Evolutionary conservation across 2,797 vertebrate species (phyloP).

Genomic region (Crax fasciolata): DNA sequence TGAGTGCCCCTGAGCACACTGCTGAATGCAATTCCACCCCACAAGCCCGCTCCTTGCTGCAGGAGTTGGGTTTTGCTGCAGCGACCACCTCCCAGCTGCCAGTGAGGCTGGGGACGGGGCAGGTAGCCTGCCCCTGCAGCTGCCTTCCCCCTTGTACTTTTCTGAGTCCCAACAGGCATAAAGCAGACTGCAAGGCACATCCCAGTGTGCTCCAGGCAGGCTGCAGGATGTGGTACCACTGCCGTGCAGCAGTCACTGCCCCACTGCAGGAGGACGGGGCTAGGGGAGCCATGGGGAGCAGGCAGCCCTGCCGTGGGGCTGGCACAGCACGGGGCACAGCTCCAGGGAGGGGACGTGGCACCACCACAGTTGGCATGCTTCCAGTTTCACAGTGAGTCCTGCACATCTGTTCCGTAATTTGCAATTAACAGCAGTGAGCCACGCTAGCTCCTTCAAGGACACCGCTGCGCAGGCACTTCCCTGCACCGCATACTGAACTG

Average conservation of each 20-base stretch:
- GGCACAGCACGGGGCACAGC: not conserved
- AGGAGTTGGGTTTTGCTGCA: not conserved
- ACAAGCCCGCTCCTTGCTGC: not conserved
- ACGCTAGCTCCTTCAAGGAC: not conserved
- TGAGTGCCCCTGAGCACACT: not conserved
- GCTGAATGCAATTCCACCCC: not conserved
- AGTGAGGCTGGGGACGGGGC: slow-evolving; percentile 33
- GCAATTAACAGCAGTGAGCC: not conserved
- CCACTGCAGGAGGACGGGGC: too few species aligned
- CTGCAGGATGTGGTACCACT: not conserved
- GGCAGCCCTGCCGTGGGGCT: too few species aligned
- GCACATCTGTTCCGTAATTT: not conserved
- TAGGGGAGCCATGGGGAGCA: too few species aligned
- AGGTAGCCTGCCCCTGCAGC: slow-evolving; percentile 38
- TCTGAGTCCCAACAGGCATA: not conserved
- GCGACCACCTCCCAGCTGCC: not conserved
- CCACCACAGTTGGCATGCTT: not conserved
- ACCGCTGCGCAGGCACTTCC: not conserved
- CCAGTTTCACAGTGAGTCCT: not conserved
- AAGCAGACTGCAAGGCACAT: not conserved
- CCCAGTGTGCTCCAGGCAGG: not conserved
- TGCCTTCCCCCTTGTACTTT: not conserved
- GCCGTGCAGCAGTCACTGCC: not conserved
- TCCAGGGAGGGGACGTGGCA: not conserved
- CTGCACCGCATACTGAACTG: not conserved